phyloP scores from a whole-genome alignment of 2,888 invertebrate genomes.

The Autographa pulchrina region DNA sequence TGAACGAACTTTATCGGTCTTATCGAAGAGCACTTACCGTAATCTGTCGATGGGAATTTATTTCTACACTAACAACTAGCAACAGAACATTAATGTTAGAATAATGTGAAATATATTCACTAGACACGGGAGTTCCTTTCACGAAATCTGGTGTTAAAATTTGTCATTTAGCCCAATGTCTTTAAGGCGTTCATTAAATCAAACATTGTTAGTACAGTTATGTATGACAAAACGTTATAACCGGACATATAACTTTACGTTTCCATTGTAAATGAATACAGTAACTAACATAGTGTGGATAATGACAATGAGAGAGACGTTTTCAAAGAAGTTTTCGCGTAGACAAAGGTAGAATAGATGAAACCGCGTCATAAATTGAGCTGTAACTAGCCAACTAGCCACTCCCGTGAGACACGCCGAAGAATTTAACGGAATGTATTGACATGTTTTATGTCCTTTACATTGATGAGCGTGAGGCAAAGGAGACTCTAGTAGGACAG shows the following conservation, averaged over 20 bases:
- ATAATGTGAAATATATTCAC: conserved; percentile 60
- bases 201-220: conserved; percentile 46
- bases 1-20: conserved; percentile 77
- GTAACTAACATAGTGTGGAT: conserved; percentile 44
- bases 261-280: conserved; percentile 56
- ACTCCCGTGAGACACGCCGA: conserved; percentile 68
- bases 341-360: conserved; percentile 68
- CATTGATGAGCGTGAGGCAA: conserved; percentile 79
- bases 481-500: conserved; percentile 57
- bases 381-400: conserved; percentile 74
- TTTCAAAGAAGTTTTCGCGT: conserved; percentile 56
- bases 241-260: conserved; percentile 50
- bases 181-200: conserved; percentile 44
- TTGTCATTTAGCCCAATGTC: conserved; percentile 34
- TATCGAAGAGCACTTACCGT: conserved; percentile 77
- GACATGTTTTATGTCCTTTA: conserved; percentile 81
- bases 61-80: conserved; percentile 63
- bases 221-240: conserved; percentile 22
- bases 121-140: conserved; percentile 50
- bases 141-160: conserved; percentile 44
- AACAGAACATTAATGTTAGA: conserved; percentile 61
- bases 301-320: conserved; percentile 66
- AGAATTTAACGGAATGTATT: conserved; percentile 77
- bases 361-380: conserved; percentile 78
- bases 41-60: conserved; percentile 77